Conservation (phyloP, 1,140 invertebrate genomes). For the Zophobas morio region DNA sequence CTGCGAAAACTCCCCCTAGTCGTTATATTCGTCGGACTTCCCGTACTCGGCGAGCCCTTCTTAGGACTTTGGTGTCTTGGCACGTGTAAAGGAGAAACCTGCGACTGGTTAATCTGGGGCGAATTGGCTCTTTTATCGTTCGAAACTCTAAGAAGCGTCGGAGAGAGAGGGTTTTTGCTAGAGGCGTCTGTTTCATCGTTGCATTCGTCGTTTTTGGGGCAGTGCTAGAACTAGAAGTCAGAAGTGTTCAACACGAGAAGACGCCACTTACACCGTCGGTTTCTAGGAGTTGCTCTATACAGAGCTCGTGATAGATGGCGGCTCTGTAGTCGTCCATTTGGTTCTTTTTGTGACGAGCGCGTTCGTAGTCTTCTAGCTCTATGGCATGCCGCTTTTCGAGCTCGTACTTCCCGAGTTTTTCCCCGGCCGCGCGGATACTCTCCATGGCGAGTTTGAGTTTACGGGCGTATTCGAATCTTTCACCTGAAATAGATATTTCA, state of each 20-base stretch:
- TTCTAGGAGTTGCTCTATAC: slow-evolving; percentile 85
- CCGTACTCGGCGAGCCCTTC: slow-evolving; percentile 62
- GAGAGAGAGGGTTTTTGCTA: slow-evolving; percentile 57
- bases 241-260: neutral
- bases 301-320: slow-evolving; percentile 79
- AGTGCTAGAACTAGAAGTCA: slow-evolving; percentile 51
- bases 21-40: slow-evolving; percentile 64
- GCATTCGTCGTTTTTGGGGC: slow-evolving; percentile 64
- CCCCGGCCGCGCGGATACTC: slow-evolving; percentile 86
- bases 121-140: slow-evolving; percentile 59
- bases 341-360: slow-evolving; percentile 89
- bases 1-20: slow-evolving; percentile 76
- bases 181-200: slow-evolving; percentile 53
- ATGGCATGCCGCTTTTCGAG: slow-evolving; percentile 93
- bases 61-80: slow-evolving; percentile 64
- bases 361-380: slow-evolving; percentile 91
- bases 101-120: slow-evolving; percentile 61
- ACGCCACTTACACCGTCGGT: slow-evolving; percentile 75
- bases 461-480: slow-evolving; percentile 93
- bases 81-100: slow-evolving; percentile 70
- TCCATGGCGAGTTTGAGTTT: slow-evolving; percentile 89
- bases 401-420: slow-evolving; percentile 90
- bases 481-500: slow-evolving; percentile 74
- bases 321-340: slow-evolving; percentile 88
- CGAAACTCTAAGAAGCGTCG: slow-evolving; percentile 58